Base-by-base conservation (phyloP, 2,888 invertebrate species). In the Apotomis capreana region DNA sequence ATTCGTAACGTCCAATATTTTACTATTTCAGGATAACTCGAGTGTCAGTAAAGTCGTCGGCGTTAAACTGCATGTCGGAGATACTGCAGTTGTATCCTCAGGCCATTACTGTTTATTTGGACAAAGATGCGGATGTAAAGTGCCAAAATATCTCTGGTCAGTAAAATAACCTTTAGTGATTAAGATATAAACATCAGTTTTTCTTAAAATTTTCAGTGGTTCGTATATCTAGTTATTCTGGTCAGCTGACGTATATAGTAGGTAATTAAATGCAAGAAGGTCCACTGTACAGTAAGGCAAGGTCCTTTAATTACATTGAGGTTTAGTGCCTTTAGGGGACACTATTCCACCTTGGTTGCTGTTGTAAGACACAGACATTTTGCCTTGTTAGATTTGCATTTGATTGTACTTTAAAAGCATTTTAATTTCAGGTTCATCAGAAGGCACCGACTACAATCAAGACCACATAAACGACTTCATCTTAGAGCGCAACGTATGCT, bases 11-110 rank as follows among this genome's bases (percentile, higher is more conserved):
- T 40, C 40, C 40, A 2, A 26, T 26, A 26, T 40, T 40, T 40
- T 40, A 40, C 5, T n/a, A 52, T n/a, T 82, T 1, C 75, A 92
- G 92, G 74, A 91, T 92, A 36, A 96, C 97, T 51, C 94, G 99
- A 51, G 98, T 99, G 46, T 98, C 98, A 72, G 97, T 98, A 0
- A 98, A 99, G 89, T 96, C 97, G 6, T 94, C 98, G 52, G 97
- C 98, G 0, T 84, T 99, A 26, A 95, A 95, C 68, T 98, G 98
- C 83, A 86, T 99, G 36, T 95, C 96, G 0, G 95, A 96, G 77
- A 95, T 97, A 68, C 88, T 98, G 51, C 94, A 95, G 54, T 85
- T 98, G 37, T 95, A 95, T 79, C 98, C 99, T 0, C 94, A 95
- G 76, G 92, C 96, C 4, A 94, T 98, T 71, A 94, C 96, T 0